Percentiles rank a stretch among this genome's conserved stretches.
phyloP scores from a whole-genome alignment of 1,140 invertebrate genomes.

The Drosophila repleta region DNA sequence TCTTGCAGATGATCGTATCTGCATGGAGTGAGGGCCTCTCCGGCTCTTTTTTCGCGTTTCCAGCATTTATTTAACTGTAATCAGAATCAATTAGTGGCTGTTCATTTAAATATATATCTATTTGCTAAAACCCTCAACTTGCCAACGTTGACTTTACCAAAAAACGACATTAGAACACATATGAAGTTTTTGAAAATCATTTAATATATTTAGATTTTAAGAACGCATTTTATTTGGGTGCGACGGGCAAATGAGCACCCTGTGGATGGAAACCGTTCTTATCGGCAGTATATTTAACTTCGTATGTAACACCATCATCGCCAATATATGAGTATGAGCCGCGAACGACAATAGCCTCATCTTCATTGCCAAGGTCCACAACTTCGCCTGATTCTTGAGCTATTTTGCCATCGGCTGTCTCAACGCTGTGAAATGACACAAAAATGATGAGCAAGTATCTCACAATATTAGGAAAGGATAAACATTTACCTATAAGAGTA shows the following conservation, averaged over 20 bases:
- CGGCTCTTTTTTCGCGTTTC: too few relatives aligned
- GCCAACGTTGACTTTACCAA: too few relatives aligned
- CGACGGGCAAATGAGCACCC: conserved; percentile 86
- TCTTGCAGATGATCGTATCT: too few relatives aligned
- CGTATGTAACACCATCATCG: conserved; percentile 56
- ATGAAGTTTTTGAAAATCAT: neutral
- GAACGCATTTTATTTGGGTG: conserved; percentile 62
- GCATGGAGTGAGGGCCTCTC: too few relatives aligned
- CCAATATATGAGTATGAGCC: conserved; percentile 49
- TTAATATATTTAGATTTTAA: conserved; percentile 7
- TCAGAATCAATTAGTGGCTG: too few relatives aligned
- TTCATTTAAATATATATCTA: too few relatives aligned
- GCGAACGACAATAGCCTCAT: conserved; percentile 54
- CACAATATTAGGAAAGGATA: neutral
- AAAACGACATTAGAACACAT: neutral
- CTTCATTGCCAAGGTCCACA: conserved; percentile 29
- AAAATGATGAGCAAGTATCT: neutral
- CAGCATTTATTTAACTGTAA: too few relatives aligned
- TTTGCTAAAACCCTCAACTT: too few relatives aligned
- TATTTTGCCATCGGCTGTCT: conserved; percentile 88
- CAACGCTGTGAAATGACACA: conserved; percentile 83
- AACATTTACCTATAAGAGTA: conserved; percentile 10
- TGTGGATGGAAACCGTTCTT: conserved; percentile 88
- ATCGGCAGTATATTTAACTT: conserved; percentile 64
- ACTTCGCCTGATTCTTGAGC: conserved; percentile 57